Evolutionary conservation across 92 coral and sea anemone genomes (phyloP), one percentile per base, ranked within the genome.

Genomic region (Epizoanthus illoricatus): DNA sequence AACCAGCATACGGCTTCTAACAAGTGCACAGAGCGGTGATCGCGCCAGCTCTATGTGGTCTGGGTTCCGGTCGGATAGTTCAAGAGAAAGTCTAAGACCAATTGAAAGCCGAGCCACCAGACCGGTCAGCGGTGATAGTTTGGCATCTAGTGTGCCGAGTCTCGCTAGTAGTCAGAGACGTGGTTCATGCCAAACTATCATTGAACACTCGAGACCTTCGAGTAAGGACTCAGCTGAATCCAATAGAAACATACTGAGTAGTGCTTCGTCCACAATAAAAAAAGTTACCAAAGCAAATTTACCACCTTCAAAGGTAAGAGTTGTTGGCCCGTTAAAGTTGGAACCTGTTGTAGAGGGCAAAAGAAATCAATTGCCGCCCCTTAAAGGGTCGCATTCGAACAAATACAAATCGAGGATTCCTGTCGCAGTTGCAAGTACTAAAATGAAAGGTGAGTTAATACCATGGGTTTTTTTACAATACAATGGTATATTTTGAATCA

Each of bases 11-110:
- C 43, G 61, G 36, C 82, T 72, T 43, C 36, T 23, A 11, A 76
- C 81, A 61, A 78, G 72, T 43, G 72, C 71, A 20, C 58, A 41
- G 5, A 78, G 82, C 52, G 20, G 55, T 20, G 82, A 42, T 63
- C 18, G 87, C 42, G 63, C 94, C 89, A 43, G 71, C 80, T 18
- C 88, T 86, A 36, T 72, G 89, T 74, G 85, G 88, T n/a, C 84
- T 79, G 28, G 90, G n/a, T 63, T 78, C 49, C 70, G 47, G 40
- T 78, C 82, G 4, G 82, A 78, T 20, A 78, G 71, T 21, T 42
- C 59, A 62, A 62, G 47, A 10, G 71, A 78, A 45, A 78, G 82
- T 5, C 20, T 63, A 42, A 20, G 66, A 84, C 40, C 89, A 85
- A 16, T 80, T 88, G 94, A 78, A 4, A 59, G 60, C 7, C 71